Evolutionary conservation across 2,113 vertebrate species (phyloP).

Genomic region (Sinosuthora webbiana): DNA sequence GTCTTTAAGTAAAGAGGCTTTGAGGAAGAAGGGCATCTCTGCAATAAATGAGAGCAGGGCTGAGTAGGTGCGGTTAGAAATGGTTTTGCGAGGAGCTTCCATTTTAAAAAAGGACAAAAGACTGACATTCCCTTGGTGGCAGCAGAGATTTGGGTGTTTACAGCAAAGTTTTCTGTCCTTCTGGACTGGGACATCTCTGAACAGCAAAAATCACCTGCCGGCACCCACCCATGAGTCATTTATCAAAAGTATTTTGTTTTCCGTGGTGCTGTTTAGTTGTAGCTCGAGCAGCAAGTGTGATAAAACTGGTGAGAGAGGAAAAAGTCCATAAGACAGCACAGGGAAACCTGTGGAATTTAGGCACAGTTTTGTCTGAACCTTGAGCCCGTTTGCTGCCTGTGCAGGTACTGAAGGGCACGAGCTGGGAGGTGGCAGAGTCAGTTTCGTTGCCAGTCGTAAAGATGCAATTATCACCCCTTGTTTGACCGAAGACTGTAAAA

Average conservation of each 20-base stretch:
- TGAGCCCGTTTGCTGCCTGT: neutral
- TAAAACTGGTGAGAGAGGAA: neutral
- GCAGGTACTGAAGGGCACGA: slow-evolving; percentile 35
- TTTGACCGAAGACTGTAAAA: slow-evolving; percentile 65
- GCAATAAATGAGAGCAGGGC: neutral
- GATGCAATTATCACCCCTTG: slow-evolving; percentile 64
- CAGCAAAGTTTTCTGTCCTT: neutral
- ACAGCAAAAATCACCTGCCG: neutral
- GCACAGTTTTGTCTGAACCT: neutral
- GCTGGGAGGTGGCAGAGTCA: slow-evolving; percentile 38
- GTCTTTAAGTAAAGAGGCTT: neutral
- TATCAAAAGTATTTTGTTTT: neutral
- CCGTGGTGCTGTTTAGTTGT: neutral
- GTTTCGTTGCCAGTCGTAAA: slow-evolving; percentile 63
- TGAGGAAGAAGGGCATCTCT: neutral
- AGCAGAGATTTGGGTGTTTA: neutral
- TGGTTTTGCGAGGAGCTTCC: neutral
- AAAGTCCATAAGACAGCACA: neutral
- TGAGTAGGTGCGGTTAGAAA: neutral
- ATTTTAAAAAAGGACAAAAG: neutral
- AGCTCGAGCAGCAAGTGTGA: neutral
- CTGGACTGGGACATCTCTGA: neutral
- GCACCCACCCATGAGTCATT: neutral
- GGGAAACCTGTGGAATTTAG: neutral
- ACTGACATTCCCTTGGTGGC: neutral